These are phyloP conservation scores for Phrynocephalus guinanensis DNA, from an alignment of 2,797 vertebrate species.

Conservation along the genomic window DNA sequence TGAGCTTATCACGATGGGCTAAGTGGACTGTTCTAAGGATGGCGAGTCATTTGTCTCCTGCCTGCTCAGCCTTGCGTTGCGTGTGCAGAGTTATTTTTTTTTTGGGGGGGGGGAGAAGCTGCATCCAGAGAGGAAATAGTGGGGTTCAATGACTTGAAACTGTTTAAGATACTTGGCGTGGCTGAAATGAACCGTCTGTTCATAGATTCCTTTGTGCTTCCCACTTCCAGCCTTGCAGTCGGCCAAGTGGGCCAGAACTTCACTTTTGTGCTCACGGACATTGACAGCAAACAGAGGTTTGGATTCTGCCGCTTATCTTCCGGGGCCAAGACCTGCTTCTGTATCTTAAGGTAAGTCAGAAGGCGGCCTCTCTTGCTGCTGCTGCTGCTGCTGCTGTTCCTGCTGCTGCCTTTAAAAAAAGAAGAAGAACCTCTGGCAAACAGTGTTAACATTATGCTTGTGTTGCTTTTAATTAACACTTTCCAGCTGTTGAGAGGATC, in stretches of 20 bases:
- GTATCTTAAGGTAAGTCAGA: slow-evolving; percentile 87
- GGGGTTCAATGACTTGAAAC: slow-evolving; percentile 69
- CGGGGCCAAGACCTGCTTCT: slow-evolving; percentile 89
- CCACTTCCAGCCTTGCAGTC: slow-evolving; percentile 81
- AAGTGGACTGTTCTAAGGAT: slow-evolving; percentile 23
- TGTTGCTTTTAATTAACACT: slow-evolving; percentile 66
- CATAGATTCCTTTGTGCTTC: slow-evolving; percentile 65
- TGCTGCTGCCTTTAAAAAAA: too few species aligned
- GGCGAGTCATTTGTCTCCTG: background rate
- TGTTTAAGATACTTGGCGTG: slow-evolving; percentile 64
- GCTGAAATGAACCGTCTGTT: slow-evolving; percentile 58
- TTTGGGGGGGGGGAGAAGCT: slow-evolving; percentile 22
- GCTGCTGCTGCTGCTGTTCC: too few species aligned
- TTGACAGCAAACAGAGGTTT: slow-evolving; percentile 89
- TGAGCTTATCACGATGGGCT: background rate
- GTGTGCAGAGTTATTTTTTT: slow-evolving; percentile 61
- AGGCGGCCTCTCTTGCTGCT: slow-evolving; percentile 15
- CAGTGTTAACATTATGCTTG: slow-evolving; percentile 55
- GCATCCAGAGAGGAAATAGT: slow-evolving; percentile 70
- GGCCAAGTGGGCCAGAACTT: slow-evolving; percentile 88
- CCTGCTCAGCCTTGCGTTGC: background rate
- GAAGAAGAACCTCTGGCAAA: slow-evolving; percentile 42
- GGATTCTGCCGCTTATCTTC: slow-evolving; percentile 88
- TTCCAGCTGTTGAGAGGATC: slow-evolving; percentile 71
- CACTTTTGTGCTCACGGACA: slow-evolving; percentile 88